Evolutionary conservation across 2,113 vertebrate species (phyloP).

Genomic region (Pheucticus melanocephalus): DNA sequence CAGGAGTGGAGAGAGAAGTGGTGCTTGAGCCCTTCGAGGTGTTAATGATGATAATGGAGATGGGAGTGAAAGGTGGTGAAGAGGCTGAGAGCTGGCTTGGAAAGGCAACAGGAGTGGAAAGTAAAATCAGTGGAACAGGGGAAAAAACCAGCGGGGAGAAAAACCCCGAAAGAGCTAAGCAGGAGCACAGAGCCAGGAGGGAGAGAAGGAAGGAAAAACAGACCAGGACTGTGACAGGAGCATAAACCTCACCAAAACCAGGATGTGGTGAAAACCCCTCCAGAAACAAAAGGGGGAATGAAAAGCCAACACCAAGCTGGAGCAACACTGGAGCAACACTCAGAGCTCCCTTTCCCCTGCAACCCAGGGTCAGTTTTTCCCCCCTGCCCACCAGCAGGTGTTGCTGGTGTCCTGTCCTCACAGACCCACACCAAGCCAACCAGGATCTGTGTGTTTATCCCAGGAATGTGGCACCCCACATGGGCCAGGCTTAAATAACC

Average conservation of each 20-base stretch:
- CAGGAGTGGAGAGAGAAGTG: not conserved
- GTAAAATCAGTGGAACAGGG: not conserved
- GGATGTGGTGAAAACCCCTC: not conserved
- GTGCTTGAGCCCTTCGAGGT: not conserved
- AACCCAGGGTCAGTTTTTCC: rapidly evolving
- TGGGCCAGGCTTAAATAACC: not conserved
- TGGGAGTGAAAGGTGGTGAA: not conserved
- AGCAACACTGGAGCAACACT: rapidly evolving
- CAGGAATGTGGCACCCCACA: not conserved
- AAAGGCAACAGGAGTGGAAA: not conserved
- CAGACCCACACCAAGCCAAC: rapidly evolving
- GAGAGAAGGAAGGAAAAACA: not conserved
- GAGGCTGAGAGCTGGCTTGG: not conserved
- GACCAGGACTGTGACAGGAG: not conserved
- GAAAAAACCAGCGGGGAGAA: rapidly evolving
- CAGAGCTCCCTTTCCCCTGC: rapidly evolving
- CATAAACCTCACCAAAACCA: not conserved
- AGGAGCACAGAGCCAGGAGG: not conserved
- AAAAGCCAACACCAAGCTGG: not conserved
- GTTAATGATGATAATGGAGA: not conserved
- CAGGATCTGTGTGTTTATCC: not conserved
- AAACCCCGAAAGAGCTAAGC: rapidly evolving
- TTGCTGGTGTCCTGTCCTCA: not conserved
- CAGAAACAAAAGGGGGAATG: not conserved
- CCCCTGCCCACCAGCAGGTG: not conserved